A percentile compares a stretch with the other conserved stretches of the same genome.
Evolutionary conservation across 2,888 invertebrate species (phyloP).

Genomic region (Leptopilina drosophilae): DNA sequence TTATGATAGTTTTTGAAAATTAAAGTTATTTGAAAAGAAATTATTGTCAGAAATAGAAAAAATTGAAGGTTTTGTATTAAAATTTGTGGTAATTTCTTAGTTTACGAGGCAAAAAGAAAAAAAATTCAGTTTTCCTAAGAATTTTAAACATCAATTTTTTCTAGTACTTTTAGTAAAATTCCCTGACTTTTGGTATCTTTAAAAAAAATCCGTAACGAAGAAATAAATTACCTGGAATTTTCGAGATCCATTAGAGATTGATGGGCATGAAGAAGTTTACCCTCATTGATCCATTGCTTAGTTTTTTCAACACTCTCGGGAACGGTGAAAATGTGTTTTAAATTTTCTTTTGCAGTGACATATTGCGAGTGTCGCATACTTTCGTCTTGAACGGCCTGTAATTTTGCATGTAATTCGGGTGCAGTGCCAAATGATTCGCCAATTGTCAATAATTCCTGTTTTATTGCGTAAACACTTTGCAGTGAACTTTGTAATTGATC

Average conservation of each 20-base stretch:
- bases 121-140: too few relatives aligned
- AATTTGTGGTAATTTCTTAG: too few relatives aligned
- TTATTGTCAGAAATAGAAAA: too few relatives aligned
- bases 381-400: constrained; percentile 93
- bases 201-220: too few relatives aligned
- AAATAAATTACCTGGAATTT: constrained; percentile 81
- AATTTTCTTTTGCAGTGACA: constrained; percentile 97
- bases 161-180: too few relatives aligned
- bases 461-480: constrained; percentile 86
- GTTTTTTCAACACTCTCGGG: constrained; percentile 97
- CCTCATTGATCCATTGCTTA: constrained; percentile 95
- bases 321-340: constrained; percentile 98
- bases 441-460: constrained; percentile 78
- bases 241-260: constrained; percentile 95
- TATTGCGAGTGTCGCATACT: constrained; percentile 97
- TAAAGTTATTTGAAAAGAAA: too few relatives aligned
- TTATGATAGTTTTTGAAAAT: too few relatives aligned
- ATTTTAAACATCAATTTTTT: too few relatives aligned
- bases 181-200: too few relatives aligned
- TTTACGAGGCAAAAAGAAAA: too few relatives aligned
- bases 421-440: constrained; percentile 86
- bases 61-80: too few relatives aligned
- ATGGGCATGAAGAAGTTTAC: constrained; percentile 96
- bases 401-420: constrained; percentile 87
- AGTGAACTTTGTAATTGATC: constrained; percentile 92